phyloP scores from a whole-genome alignment of 2,888 invertebrate genomes.

The Sesamia inferens region DNA sequence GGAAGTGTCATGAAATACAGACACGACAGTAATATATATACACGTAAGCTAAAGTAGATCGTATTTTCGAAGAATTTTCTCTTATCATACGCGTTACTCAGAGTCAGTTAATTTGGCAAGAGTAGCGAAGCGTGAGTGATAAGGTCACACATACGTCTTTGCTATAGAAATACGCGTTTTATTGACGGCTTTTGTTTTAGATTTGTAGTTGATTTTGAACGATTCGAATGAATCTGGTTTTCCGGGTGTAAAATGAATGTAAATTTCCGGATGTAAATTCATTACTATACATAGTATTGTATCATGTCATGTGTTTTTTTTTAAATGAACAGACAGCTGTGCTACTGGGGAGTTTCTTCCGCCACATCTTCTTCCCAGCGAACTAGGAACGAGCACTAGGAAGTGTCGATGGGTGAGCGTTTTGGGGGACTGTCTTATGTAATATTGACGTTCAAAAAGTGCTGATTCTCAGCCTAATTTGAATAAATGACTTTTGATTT shows the following conservation, averaged over 20 bases:
- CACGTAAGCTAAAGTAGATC: slow-evolving; percentile 55
- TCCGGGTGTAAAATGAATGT: slow-evolving; percentile 14
- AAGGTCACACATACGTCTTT: slow-evolving; percentile 43
- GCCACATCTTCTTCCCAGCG: too few species aligned
- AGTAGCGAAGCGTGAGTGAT: slow-evolving; percentile 55
- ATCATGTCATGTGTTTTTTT: too few species aligned
- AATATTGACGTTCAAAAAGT: too few species aligned
- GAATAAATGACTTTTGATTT: too few species aligned
- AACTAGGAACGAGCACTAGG: too few species aligned
- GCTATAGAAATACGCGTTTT: slow-evolving; percentile 42
- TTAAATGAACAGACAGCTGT: too few species aligned
- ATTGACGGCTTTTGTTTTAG: slow-evolving; percentile 47
- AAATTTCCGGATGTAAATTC: too few species aligned
- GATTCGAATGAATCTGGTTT: slow-evolving; percentile 31
- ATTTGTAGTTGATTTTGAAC: slow-evolving; percentile 34
- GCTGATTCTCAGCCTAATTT: too few species aligned
- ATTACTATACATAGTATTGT: too few species aligned
- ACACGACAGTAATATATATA: slow-evolving; percentile 39
- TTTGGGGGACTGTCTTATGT: too few species aligned
- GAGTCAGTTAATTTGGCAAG: slow-evolving; percentile 52
- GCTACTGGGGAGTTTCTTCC: too few species aligned
- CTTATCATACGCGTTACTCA: slow-evolving; percentile 48
- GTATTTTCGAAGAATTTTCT: slow-evolving; percentile 56
- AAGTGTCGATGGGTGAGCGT: too few species aligned
- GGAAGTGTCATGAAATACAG: slow-evolving; percentile 26